Percentiles rank a stretch among this genome's conserved stretches.
Evolutionary conservation across 2,888 invertebrate species (phyloP).

Genomic region (Rhagium mordax): DNA sequence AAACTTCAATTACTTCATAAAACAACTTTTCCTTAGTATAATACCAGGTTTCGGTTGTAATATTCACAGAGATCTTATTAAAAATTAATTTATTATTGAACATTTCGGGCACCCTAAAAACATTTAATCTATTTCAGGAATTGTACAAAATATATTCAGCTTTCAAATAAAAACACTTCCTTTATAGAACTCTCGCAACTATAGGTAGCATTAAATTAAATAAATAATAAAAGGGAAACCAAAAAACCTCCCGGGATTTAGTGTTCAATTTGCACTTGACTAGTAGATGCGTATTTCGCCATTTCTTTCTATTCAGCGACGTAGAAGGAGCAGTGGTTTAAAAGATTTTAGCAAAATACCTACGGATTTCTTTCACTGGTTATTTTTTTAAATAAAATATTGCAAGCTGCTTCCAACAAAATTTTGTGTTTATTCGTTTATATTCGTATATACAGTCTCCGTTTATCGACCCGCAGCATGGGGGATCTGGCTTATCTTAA

Average conservation of each 20-base stretch:
- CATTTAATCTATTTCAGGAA: not conserved
- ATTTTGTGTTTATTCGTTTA: no score
- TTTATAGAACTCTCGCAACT: not conserved
- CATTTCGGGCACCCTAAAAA: no score
- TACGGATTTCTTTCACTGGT: not conserved
- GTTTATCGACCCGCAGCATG: no score
- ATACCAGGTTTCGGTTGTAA: no score
- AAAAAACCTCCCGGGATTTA: slow-evolving; percentile 51
- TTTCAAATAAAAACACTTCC: slow-evolving; percentile 1
- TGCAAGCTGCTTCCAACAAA: not conserved
- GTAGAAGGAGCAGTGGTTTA: not conserved
- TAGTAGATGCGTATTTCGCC: slow-evolving; percentile 38
- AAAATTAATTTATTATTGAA: not conserved
- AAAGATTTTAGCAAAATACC: not conserved
- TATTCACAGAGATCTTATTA: no score
- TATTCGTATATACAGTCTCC: no score
- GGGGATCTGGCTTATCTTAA: no score
- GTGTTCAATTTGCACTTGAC: slow-evolving; percentile 54
- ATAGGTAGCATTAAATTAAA: slow-evolving; percentile 49
- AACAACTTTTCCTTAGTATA: no score
- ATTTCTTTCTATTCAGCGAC: not conserved
- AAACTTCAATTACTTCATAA: no score
- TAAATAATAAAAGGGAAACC: slow-evolving; percentile 53
- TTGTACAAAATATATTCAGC: not conserved
- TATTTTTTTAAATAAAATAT: not conserved